Evolutionary conservation across 2,113 vertebrate species (phyloP).

Genomic region (Chinchilla lanigera): DNA sequence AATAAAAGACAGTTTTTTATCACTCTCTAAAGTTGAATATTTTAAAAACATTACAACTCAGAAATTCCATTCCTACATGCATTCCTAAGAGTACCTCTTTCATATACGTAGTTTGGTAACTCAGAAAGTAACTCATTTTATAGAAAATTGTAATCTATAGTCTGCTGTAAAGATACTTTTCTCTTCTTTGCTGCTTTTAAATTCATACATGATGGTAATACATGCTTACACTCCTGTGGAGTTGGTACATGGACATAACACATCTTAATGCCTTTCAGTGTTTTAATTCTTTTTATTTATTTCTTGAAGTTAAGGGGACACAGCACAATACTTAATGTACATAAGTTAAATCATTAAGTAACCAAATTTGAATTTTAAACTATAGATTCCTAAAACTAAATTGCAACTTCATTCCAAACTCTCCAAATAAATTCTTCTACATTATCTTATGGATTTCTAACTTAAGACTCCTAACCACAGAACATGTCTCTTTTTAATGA

Average conservation of each 20-base stretch:
- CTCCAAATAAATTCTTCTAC: neutral
- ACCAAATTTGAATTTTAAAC: neutral
- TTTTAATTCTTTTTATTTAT: neutral
- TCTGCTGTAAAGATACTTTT: neutral
- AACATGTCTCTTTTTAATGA: neutral
- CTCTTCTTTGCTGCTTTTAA: neutral
- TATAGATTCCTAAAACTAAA: neutral
- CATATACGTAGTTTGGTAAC: neutral
- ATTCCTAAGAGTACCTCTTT: neutral
- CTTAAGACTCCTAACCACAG: neutral
- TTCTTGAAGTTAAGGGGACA: neutral
- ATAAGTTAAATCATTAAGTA: neutral
- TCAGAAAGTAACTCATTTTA: neutral
- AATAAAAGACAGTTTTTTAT: neutral
- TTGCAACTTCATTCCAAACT: neutral
- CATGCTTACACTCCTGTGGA: neutral
- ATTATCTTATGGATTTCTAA: neutral
- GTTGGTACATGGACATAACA: neutral
- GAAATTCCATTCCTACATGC: neutral
- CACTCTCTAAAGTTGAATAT: neutral
- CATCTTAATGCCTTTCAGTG: neutral
- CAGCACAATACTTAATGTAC: neutral
- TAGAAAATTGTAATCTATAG: neutral
- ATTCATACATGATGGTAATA: neutral
- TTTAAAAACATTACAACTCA: neutral